Evolutionary conservation across 2,797 vertebrate genomes (phyloP).

Genomic region (Helarctos malayanus): DNA sequence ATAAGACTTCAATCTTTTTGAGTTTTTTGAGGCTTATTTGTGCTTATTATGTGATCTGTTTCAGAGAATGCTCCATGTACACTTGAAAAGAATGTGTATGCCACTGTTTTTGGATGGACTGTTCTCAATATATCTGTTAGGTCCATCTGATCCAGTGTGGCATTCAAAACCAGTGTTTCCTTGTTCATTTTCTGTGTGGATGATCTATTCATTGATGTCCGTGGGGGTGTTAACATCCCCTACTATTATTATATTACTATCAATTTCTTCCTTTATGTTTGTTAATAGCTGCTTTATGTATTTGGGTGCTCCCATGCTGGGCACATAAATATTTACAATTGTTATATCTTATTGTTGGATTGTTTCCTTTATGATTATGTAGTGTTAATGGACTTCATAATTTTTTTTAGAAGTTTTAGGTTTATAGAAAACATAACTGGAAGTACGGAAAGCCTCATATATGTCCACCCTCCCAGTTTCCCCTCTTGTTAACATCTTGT

Average conservation of each 20-base stretch:
- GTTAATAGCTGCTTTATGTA: neutral
- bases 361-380: neutral
- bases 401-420: neutral
- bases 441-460: neutral
- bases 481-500: neutral
- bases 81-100: neutral
- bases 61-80: neutral
- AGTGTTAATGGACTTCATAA: neutral
- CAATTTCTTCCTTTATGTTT: neutral
- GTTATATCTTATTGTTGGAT: neutral
- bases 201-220: neutral
- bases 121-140: neutral
- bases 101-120: neutral
- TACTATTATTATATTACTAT: neutral
- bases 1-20: neutral
- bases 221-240: neutral
- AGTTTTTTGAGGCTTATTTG: neutral
- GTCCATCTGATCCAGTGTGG: neutral
- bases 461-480: neutral
- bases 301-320: neutral
- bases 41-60: neutral
- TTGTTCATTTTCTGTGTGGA: neutral
- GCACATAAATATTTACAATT: neutral
- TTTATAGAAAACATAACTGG: neutral
- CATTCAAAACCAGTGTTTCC: neutral